Percentiles rank a stretch among this genome's conserved stretches.
Conservation (phyloP, 2,113 vertebrate species). For the Otolemur garnettii region DNA sequence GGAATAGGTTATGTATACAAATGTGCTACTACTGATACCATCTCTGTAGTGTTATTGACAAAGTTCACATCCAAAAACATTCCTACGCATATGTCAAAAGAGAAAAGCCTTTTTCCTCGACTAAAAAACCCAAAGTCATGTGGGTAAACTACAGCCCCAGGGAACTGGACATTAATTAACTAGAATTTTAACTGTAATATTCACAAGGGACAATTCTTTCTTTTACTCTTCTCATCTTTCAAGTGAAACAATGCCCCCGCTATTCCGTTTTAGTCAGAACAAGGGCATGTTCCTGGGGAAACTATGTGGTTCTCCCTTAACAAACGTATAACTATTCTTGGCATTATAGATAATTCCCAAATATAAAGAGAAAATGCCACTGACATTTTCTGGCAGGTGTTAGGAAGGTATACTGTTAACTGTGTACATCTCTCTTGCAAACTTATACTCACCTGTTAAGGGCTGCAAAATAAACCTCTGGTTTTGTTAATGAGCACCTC, state of each 20-base stretch:
- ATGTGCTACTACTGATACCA: background rate
- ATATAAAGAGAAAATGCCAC: background rate
- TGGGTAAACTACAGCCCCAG: background rate
- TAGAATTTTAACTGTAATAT: conserved; percentile 16
- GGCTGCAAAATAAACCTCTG: background rate
- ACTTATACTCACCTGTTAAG: background rate
- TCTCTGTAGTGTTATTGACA: background rate
- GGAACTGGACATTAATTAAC: background rate
- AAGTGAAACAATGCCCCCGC: background rate
- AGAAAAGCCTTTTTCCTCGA: background rate
- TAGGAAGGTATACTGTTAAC: conserved; percentile 35
- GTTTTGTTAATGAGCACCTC: background rate
- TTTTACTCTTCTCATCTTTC: background rate
- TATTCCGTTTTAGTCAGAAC: background rate
- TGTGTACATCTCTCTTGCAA: background rate
- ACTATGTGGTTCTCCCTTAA: background rate
- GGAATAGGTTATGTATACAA: no score
- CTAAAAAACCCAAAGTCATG: conserved; percentile 46
- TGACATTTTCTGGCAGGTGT: background rate
- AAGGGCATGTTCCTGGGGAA: background rate
- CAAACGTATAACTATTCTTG: background rate
- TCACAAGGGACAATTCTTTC: background rate
- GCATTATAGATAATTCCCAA: no score
- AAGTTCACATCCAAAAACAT: conserved; percentile 14
- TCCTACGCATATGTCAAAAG: background rate